Evolutionary conservation across 2,113 vertebrate species (phyloP), one percentile per base, ranked within the genome.

Genomic region (Dascyllus trimaculatus): DNA sequence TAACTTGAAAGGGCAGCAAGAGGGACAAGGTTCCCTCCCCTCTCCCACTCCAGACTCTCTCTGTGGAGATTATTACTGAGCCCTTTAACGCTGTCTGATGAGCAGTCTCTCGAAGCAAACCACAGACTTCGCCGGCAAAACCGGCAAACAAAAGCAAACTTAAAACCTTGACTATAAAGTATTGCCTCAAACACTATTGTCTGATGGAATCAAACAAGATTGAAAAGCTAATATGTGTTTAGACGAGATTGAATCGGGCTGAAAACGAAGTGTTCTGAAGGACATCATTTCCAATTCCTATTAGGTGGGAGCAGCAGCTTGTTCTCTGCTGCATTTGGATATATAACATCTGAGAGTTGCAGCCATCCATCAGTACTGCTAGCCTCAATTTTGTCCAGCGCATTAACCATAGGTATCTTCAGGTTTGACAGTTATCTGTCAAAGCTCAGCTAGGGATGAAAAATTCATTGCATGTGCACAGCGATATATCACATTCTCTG

Each of bases 1-100:
- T 92, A 89, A 90, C 88, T 87, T 77, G 71, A 90, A 91, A 91
- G 91, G 88, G 88, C 88, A 90, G 73, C 61, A 11, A 3, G 69
- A 67, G 77, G 78, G 78, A 85, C 86, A 71, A 74, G 78, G 73
- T 76, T 71, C 80, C 82, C 82, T 66, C 82, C 71, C 65, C 57
- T 75, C 71, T 70, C 67, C 56, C 70, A 24, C 82, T 57, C 56
- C 66, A 46, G 21, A 38, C 74, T 60, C 45, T 85, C 86, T 88
- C 81, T 64, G 85, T 17, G 58, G 71, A 87, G 75, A 89, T 90
- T 86, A 91, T 89, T 84, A 80, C 71, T 3, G 51, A 82, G 58
- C 71, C 77, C 76, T 91, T 88, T 82, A 82, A 68, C 63, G 54
- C 67, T 0, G 57, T 56, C 84, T 82, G 85, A 85, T 86, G 82